Conservation (phyloP, 2,113 vertebrate genomes). For the Hypanus sabinus region DNA sequence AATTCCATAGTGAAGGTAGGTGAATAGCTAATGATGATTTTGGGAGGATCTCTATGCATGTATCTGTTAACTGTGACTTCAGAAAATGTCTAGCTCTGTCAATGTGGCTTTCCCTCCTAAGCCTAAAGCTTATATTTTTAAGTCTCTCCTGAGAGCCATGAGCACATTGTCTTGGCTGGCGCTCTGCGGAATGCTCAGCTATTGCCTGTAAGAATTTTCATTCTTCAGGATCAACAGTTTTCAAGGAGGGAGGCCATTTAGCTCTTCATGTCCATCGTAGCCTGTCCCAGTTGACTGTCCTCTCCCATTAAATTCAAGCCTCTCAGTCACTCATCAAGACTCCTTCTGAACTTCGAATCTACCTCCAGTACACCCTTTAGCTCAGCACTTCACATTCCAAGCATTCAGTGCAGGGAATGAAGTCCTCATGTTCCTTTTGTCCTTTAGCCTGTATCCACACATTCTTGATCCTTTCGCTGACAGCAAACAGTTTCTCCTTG, state of each 20-base stretch:
- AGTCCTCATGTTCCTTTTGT: neutral
- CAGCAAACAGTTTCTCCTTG: neutral
- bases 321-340: neutral
- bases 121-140: neutral
- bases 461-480: neutral
- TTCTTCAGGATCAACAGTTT: too few relatives aligned
- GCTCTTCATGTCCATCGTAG: neutral
- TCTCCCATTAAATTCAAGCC: neutral
- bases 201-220: neutral
- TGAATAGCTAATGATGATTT: neutral
- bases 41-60: neutral
- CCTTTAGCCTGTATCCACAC: neutral
- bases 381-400: neutral
- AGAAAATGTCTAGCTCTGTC: neutral
- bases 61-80: neutral
- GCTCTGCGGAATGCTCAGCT: too few relatives aligned
- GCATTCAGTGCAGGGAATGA: neutral
- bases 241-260: neutral
- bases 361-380: too few relatives aligned
- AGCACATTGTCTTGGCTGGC: neutral
- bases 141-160: neutral
- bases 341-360: neutral
- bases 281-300: neutral
- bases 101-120: neutral
- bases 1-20: neutral